Evolutionary conservation across 2,113 vertebrate species (phyloP).

Genomic region (Formicarius rufipectus): DNA sequence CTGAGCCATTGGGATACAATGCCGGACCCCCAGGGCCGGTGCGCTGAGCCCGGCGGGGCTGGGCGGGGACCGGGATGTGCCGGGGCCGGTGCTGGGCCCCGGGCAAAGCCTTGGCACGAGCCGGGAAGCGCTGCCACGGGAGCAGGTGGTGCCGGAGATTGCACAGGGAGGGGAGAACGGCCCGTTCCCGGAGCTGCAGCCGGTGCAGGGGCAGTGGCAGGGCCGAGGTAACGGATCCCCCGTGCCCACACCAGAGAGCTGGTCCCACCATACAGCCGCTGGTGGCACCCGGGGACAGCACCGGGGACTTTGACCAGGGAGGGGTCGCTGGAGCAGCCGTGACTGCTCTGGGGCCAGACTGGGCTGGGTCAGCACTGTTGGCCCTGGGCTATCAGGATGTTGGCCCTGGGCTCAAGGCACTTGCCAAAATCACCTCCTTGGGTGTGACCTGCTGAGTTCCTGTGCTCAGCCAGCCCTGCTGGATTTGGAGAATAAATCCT

Average conservation of each 20-base stretch:
- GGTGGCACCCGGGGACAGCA: neutral
- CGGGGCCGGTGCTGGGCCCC: accelerated
- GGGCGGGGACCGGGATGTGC: neutral
- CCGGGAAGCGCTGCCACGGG: neutral
- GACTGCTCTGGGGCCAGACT: neutral
- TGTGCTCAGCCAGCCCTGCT: neutral
- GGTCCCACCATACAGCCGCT: neutral
- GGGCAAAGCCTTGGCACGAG: neutral
- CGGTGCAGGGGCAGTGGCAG: neutral
- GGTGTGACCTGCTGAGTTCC: neutral
- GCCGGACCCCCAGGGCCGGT: accelerated
- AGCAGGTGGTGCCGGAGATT: neutral
- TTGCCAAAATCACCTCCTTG: neutral
- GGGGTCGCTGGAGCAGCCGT: neutral
- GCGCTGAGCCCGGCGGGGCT: neutral
- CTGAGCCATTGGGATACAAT: neutral
- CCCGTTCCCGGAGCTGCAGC: neutral
- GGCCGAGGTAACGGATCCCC: neutral
- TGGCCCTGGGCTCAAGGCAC: neutral
- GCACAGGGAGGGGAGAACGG: accelerated
- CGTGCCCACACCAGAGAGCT: neutral
- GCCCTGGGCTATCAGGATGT: neutral
- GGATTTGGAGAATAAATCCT: neutral
- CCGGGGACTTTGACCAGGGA: neutral
- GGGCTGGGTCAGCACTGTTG: neutral